Conservation (phyloP, 2,888 invertebrate species). For the Idaea straminata region DNA sequence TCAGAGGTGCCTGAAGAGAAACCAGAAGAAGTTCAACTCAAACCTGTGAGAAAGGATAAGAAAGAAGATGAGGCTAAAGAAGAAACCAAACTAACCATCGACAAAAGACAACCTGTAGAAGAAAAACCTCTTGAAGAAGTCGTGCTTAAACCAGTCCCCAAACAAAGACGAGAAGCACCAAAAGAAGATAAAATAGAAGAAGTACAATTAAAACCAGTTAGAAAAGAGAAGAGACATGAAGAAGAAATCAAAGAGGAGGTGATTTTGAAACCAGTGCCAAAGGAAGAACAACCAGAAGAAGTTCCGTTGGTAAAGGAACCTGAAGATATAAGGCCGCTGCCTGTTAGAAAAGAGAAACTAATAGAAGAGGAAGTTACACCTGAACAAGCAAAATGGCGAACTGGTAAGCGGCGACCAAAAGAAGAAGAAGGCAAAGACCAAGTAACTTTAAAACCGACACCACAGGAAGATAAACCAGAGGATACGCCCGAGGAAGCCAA, state of each 20-base stretch:
- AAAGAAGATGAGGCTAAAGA: neutral
- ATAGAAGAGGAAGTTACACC: constrained; percentile 52
- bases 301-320: constrained; percentile 38
- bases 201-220: constrained; percentile 37
- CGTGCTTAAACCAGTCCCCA: constrained; percentile 52
- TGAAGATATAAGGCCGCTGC: constrained; percentile 59
- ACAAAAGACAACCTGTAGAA: constrained; percentile 47
- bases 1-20: constrained; percentile 28
- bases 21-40: constrained; percentile 38
- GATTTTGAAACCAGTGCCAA: constrained; percentile 42
- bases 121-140: constrained; percentile 37
- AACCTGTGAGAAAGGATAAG: constrained; percentile 28
- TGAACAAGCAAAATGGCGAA: constrained; percentile 48
- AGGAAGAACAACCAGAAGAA: constrained; percentile 28
- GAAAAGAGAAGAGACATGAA: constrained; percentile 40
- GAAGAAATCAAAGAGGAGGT: constrained; percentile 41
- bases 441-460: constrained; percentile 39
- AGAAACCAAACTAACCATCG: constrained; percentile 36
- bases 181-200: constrained; percentile 33
- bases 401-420: constrained; percentile 39
- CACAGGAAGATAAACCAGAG: constrained; percentile 39
- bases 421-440: constrained; percentile 37
- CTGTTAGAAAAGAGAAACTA: constrained; percentile 27
- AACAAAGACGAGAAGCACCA: constrained; percentile 41
- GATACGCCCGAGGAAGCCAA: constrained; percentile 63